Evolutionary conservation across 2,888 invertebrate genomes (phyloP).

Genomic region (Syrphus vitripennis): DNA sequence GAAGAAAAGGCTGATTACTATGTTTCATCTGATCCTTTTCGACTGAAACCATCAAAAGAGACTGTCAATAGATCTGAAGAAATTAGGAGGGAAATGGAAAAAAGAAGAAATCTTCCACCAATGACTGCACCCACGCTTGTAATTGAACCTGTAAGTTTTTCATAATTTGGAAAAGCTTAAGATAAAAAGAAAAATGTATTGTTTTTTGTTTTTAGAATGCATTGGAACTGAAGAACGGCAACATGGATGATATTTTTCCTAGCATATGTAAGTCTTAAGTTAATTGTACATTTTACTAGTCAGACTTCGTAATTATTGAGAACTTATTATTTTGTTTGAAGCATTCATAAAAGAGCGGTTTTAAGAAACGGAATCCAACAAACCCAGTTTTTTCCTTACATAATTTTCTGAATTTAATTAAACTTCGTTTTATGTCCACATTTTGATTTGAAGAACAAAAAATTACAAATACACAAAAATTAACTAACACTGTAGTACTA

Average conservation of each 20-base stretch:
- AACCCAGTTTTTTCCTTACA: no score
- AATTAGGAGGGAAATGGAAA: slow-evolving; percentile 78
- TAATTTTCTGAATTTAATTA: no score
- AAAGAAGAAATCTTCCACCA: slow-evolving; percentile 76
- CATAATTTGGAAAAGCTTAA: neutral
- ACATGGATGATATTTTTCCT: slow-evolving; percentile 62
- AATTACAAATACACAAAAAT: no score
- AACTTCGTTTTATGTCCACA: no score
- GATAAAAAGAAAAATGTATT: neutral
- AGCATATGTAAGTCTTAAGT: slow-evolving; percentile 72
- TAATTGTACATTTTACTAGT: neutral
- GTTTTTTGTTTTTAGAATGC: slow-evolving; percentile 82
- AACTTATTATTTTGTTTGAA: no score
- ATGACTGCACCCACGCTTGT: slow-evolving; percentile 85
- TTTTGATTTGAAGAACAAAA: no score
- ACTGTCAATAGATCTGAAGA: slow-evolving; percentile 76
- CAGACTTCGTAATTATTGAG: no score
- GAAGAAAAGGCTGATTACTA: slow-evolving; percentile 46
- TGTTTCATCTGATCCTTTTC: slow-evolving; percentile 74
- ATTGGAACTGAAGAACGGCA: slow-evolving; percentile 82
- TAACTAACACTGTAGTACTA: no score
- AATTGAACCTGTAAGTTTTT: slow-evolving; percentile 85
- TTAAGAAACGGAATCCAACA: no score
- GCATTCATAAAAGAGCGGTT: no score
- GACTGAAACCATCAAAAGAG: slow-evolving; percentile 76